Conservation (phyloP, 2,888 invertebrate species). For the Dynastes hyllus region DNA sequence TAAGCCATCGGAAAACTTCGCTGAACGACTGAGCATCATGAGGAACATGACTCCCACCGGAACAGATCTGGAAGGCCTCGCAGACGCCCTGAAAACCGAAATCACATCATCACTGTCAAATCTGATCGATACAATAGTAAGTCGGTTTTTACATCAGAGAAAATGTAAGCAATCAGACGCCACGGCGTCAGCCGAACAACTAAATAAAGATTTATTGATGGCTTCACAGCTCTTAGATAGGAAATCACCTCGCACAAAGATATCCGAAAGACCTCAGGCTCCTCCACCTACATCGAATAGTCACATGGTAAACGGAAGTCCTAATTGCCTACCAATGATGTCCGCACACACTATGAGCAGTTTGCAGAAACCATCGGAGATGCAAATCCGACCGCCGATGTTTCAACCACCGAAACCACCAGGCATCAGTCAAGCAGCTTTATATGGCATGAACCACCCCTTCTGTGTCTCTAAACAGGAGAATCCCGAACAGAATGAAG, state of each 20-base stretch:
- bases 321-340: slow-evolving; percentile 74
- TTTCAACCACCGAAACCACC: slow-evolving; percentile 91
- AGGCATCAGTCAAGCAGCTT: slow-evolving; percentile 74
- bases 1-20: slow-evolving; percentile 75
- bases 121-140: slow-evolving; percentile 91
- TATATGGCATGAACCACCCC: slow-evolving; percentile 76
- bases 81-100: slow-evolving; percentile 93
- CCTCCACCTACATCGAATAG: slow-evolving; percentile 66
- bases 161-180: slow-evolving; percentile 86
- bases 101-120: slow-evolving; percentile 88
- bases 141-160: slow-evolving; percentile 88
- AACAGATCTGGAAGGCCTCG: slow-evolving; percentile 89
- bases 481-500: slow-evolving; percentile 93
- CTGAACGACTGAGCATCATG: slow-evolving; percentile 85
- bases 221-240: slow-evolving; percentile 88
- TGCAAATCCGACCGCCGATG: slow-evolving; percentile 83
- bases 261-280: slow-evolving; percentile 75
- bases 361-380: slow-evolving; percentile 70
- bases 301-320: slow-evolving; percentile 71
- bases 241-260: slow-evolving; percentile 88
- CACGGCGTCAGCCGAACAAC: slow-evolving; percentile 87
- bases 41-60: slow-evolving; percentile 82
- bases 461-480: slow-evolving; percentile 76
- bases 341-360: slow-evolving; percentile 65
- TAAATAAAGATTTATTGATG: slow-evolving; percentile 88